phyloP scores from a whole-genome alignment of 2,888 invertebrate genomes.

The Rhopalosiphum nymphaeae region DNA sequence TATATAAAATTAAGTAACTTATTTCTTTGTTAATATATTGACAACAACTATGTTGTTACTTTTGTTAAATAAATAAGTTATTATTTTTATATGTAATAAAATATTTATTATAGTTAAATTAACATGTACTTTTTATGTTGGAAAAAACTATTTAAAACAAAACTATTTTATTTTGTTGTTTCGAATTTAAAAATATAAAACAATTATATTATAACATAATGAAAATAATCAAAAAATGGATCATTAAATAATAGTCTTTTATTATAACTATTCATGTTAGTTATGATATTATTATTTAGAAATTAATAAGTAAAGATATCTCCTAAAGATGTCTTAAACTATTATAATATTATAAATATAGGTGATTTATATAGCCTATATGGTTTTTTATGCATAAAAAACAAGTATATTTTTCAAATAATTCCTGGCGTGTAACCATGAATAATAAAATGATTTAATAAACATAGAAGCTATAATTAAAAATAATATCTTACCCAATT shows the following conservation, averaged over 20 bases:
- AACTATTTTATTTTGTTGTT: not conserved
- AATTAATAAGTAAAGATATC: no score
- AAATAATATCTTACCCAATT: conserved; percentile 34
- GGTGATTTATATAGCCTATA: not conserved
- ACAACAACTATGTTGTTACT: not conserved
- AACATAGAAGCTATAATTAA: not conserved
- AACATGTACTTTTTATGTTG: no score
- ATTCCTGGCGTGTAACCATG: not conserved
- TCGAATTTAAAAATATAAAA: not conserved
- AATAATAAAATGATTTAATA: not conserved
- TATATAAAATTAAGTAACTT: not conserved
- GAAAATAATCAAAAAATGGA: not conserved
- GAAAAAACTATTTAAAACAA: no score
- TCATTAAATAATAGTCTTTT: no score
- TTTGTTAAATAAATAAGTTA: not conserved
- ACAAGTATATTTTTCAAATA: not conserved
- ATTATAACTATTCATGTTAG: no score
- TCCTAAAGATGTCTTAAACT: no score
- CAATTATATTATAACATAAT: not conserved
- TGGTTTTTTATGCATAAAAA: not conserved
- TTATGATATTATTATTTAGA: no score
- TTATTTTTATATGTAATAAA: not conserved
- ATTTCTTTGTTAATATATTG: not conserved
- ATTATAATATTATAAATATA: not conserved
- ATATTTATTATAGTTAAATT: not conserved